These are phyloP conservation scores for Bombus waltoni DNA, from an alignment of 1,140 invertebrate species.

Conservation along the genomic window DNA sequence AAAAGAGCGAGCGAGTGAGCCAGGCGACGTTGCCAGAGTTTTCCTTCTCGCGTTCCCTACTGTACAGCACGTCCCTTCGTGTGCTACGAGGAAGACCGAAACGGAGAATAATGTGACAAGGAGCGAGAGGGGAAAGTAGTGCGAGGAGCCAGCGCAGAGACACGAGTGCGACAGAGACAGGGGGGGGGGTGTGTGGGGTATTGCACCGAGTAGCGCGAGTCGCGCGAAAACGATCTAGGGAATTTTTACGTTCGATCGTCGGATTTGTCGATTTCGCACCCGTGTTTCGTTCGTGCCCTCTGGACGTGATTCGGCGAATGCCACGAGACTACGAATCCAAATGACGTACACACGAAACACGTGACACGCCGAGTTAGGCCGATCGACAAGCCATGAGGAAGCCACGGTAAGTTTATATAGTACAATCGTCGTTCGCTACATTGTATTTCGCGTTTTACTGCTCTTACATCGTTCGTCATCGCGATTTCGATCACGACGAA, in stretches of 20 bases:
- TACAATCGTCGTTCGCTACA: neutral
- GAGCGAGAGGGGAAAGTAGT: conserved; percentile 36
- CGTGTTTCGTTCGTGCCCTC: conserved; percentile 4
- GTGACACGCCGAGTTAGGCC: conserved; percentile 74
- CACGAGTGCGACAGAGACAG: conserved; percentile 1
- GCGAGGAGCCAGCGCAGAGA: neutral
- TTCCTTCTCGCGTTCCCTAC: conserved; percentile 63
- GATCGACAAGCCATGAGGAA: conserved; percentile 75
- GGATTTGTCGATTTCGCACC: conserved; percentile 20
- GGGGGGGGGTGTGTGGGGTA: neutral
- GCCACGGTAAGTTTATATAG: conserved; percentile 72
- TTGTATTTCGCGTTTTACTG: neutral
- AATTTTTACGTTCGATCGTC: conserved; percentile 39
- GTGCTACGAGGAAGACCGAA: conserved; percentile 37
- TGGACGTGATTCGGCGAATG: conserved; percentile 44
- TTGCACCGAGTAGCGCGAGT: conserved; percentile 5
- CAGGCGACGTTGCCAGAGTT: conserved; percentile 77
- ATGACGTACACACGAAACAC: conserved; percentile 67
- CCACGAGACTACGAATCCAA: conserved; percentile 64
- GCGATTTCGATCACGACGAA: too few species aligned
- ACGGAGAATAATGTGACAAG: conserved; percentile 38
- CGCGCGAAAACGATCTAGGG: conserved; percentile 40
- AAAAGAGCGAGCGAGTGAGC: conserved; percentile 50
- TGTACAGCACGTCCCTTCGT: conserved; percentile 44
- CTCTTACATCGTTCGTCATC: neutral